Base-by-base conservation (phyloP, 1,140 invertebrate species). In the Papilio dardanus region DNA sequence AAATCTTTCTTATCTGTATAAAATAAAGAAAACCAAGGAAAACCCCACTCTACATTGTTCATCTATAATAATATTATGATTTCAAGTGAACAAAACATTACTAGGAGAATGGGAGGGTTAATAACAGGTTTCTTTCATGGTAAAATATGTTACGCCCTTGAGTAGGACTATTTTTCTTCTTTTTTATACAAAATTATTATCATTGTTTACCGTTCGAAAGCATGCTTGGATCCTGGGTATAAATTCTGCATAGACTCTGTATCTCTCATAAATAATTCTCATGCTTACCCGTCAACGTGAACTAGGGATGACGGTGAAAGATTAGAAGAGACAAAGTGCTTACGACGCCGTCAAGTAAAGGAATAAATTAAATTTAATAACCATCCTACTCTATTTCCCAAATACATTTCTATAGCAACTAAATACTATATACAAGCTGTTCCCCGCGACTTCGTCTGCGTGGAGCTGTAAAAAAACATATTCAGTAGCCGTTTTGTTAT, bases 281-380 rank as follows among this genome's bases (percentile, higher is more conserved):
- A 12, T 62, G 21, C 54, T 30, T 0, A 21, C 30, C 21, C 54
- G 21, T 62, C 54, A 3, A 8, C 12, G 12, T 30, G 4, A 62
- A 62, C 21, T 62, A 28, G 10, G 54, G 54, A 28, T 62, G 54
- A 30, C 24, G 54, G 14, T 62, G 16, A 62, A 16, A 62, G 21
- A 62, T 62, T 62, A 62, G 30, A 28, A 28, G 54, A 62, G 54
- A 30, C 54, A 10, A 62, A 14, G 54, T 62, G 21, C 54, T 62
- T 24, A 54, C 50, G 50, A 28, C 16, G 54, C 54, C 24, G 54
- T 30, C 12, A 62, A 62, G 24, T 4, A 62, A 62, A 30, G 54
- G 54, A 62, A 62, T 62, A 62, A 28, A 30, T 62, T 62, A 54
- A 54, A 54, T 54, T 24, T 24, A 54, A 54, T 54, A 54, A 54